These are phyloP conservation scores for Anoura caudifer DNA, from an alignment of 2,113 vertebrate genomes.

Conservation along the genomic window DNA sequence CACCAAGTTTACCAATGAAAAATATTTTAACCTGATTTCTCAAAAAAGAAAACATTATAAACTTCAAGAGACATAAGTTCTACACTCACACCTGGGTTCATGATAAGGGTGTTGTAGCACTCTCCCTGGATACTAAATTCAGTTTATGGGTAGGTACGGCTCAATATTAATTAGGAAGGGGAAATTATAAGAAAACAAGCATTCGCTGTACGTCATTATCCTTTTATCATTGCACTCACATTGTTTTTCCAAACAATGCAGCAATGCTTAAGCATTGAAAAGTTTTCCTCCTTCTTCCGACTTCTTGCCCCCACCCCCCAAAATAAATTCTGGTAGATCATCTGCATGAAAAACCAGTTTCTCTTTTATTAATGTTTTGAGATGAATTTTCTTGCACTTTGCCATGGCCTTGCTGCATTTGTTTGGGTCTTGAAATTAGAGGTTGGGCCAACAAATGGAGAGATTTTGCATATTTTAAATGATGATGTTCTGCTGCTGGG, in stretches of 20 bases:
- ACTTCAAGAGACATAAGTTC: neutral
- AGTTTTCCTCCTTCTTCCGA: neutral
- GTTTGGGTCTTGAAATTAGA: conserved; percentile 27
- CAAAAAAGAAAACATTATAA: conserved; percentile 2
- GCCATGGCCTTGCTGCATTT: conserved; percentile 20
- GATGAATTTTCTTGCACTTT: conserved; percentile 53
- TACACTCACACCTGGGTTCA: neutral
- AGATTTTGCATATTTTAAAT: conserved; percentile 34
- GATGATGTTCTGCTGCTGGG: neutral
- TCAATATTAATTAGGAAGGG: neutral
- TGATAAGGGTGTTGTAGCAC: neutral
- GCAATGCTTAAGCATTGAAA: neutral
- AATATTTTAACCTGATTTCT: neutral
- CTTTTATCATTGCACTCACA: neutral
- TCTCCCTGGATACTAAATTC: neutral
- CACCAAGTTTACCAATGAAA: neutral
- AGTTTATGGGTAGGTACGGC: neutral
- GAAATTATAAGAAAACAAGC: neutral
- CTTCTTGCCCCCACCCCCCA: neutral
- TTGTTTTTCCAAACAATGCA: neutral
- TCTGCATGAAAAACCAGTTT: conserved; percentile 64
- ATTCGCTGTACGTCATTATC: neutral
- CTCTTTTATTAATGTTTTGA: conserved; percentile 76
- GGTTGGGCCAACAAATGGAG: neutral
- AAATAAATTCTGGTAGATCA: neutral